These are phyloP conservation scores for Cryptomyrus ogoouensis DNA, from an alignment of 2,113 vertebrate species.

Conservation along the genomic window DNA sequence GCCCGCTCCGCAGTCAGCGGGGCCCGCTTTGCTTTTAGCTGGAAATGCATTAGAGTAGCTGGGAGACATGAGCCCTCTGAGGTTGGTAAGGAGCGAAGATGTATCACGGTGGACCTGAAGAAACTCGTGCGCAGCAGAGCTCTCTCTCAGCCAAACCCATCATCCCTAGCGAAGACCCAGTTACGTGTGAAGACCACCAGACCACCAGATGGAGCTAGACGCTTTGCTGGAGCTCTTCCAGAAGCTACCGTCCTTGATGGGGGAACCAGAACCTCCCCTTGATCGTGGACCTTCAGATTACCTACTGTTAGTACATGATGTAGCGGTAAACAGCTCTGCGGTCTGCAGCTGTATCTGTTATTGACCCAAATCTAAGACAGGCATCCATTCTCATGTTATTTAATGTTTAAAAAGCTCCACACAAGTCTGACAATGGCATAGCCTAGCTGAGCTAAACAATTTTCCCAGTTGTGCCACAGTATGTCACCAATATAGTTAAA, in stretches of 20 bases:
- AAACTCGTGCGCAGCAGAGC: not conserved
- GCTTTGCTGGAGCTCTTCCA: not conserved
- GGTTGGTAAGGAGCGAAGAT: conserved; percentile 26
- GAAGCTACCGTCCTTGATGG: not conserved
- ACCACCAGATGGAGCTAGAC: not conserved
- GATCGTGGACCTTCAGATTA: not conserved
- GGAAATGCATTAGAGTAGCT: conserved; percentile 17
- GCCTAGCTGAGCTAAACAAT: not conserved
- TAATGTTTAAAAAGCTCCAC: not conserved
- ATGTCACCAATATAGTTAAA: not conserved
- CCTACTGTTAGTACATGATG: not conserved
- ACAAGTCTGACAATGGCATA: not conserved
- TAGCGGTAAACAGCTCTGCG: not conserved
- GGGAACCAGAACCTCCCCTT: not conserved
- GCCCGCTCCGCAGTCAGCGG: not conserved
- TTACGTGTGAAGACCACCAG: too few relatives aligned
- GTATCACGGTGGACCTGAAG: conserved; percentile 19
- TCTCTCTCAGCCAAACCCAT: not conserved
- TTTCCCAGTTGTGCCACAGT: not conserved
- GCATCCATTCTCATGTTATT: not conserved
- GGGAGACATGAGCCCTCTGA: conserved; percentile 14
- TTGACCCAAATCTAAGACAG: not conserved
- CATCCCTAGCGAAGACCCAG: not conserved
- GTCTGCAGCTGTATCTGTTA: not conserved
- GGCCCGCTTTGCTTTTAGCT: not conserved